Conservation (phyloP, 2,113 vertebrate species). For the Poecilia latipinna region DNA sequence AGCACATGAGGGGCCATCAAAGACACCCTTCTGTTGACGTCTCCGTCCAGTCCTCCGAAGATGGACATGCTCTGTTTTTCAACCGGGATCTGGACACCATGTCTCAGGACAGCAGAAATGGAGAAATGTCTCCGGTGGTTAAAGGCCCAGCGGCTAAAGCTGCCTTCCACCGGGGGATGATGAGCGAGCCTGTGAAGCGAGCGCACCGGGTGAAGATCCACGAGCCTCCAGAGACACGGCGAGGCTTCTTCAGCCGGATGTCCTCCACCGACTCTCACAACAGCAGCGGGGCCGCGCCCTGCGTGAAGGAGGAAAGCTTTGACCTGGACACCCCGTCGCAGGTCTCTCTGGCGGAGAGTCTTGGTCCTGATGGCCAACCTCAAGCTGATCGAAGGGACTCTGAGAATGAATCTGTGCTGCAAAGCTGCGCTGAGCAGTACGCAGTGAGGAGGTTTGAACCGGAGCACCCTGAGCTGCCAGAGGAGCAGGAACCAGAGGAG, state of each 20-base stretch:
- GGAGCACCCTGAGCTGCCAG: conserved; percentile 24
- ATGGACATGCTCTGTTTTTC: conserved; percentile 72
- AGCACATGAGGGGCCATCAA: conserved; percentile 84
- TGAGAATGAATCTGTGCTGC: conserved; percentile 34
- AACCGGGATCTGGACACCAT: conserved; percentile 81
- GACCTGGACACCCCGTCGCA: conserved; percentile 56
- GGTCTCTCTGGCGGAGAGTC: conserved; percentile 60
- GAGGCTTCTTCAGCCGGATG: conserved; percentile 80
- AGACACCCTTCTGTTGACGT: conserved; percentile 88
- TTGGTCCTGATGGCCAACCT: conserved; percentile 71
- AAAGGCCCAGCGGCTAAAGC: conserved; percentile 64
- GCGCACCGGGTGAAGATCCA: conserved; percentile 82
- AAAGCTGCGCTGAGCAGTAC: conserved; percentile 39
- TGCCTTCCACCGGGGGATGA: conserved; percentile 73
- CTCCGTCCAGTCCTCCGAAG: conserved; percentile 88
- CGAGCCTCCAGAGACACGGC: conserved; percentile 76
- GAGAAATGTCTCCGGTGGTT: conserved; percentile 49
- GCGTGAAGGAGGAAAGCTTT: conserved; percentile 51
- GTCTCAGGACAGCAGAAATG: conserved; percentile 76
- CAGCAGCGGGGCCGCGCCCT: conserved; percentile 27
- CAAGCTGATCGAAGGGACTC: conserved; percentile 39
- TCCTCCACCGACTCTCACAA: conserved; percentile 78
- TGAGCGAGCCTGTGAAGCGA: conserved; percentile 87
- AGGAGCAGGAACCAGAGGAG: conserved; percentile 32
- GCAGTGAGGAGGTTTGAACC: conserved; percentile 18